Evolutionary conservation across 2,113 vertebrate genomes (phyloP).

Genomic region (Dryoscopus gambensis): DNA sequence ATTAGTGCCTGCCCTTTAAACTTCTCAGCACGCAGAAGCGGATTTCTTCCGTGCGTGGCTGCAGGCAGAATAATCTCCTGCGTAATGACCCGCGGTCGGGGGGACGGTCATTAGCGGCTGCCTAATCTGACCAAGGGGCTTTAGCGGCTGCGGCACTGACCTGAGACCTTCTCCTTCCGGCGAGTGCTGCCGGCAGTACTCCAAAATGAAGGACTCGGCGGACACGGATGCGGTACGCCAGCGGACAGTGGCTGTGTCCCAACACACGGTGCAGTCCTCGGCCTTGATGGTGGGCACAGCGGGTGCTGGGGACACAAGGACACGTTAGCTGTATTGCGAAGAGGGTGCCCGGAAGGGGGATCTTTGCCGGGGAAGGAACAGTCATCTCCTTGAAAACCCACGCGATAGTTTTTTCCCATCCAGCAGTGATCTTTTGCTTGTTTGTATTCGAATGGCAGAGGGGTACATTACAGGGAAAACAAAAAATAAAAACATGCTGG

Average conservation of each 20-base stretch:
- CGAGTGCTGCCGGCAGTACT: slow-evolving; percentile 91
- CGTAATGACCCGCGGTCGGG: accelerated
- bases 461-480: background rate
- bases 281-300: slow-evolving; percentile 82
- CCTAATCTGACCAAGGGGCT: accelerated
- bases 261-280: slow-evolving; percentile 83
- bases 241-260: slow-evolving; percentile 85
- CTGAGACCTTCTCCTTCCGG: slow-evolving; percentile 93
- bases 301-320: slow-evolving; percentile 77
- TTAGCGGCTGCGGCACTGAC: slow-evolving; percentile 54
- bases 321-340: background rate
- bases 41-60: background rate
- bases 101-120: background rate
- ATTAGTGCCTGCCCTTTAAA: background rate
- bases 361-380: background rate
- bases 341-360: background rate
- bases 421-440: background rate
- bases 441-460: background rate
- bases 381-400: background rate
- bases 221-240: slow-evolving; percentile 70
- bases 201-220: slow-evolving; percentile 83
- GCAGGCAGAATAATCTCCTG: background rate
- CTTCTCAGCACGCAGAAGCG: background rate
- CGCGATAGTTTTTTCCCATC: background rate
- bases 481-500: background rate